These are phyloP conservation scores for Platyrinchus mystaceus DNA, from an alignment of 2,797 vertebrate species.

Conservation along the genomic window DNA sequence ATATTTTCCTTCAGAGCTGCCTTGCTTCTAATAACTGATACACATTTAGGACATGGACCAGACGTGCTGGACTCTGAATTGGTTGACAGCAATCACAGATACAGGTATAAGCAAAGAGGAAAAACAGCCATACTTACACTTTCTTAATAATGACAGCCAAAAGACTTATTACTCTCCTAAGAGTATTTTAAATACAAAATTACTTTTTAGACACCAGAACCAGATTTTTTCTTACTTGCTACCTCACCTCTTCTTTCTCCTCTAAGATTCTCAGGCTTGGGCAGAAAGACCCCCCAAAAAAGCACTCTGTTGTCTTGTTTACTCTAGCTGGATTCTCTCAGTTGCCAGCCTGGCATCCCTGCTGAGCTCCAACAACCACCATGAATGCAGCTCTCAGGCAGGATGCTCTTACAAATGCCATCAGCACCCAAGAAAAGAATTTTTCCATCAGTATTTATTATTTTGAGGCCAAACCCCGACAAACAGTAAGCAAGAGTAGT, in stretches of 20 bases:
- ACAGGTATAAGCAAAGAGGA: not conserved
- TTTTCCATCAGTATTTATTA: not conserved
- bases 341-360: not conserved
- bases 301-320: not conserved
- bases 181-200: not conserved
- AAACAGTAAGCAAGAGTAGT: not conserved
- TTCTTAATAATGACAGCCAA: not conserved
- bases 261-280: not conserved
- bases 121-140: not conserved
- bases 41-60: not conserved
- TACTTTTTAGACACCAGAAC: not conserved
- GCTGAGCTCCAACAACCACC: not conserved
- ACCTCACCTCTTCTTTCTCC: not conserved
- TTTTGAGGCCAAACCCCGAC: not conserved
- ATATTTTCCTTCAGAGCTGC: not conserved
- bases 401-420: not conserved
- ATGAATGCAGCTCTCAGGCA: not conserved
- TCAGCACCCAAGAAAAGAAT: not conserved
- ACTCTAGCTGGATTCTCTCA: not conserved
- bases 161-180: not conserved
- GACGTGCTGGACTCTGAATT: rapidly evolving
- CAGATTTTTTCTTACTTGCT: not conserved
- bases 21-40: not conserved
- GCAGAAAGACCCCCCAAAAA: not conserved
- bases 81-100: not conserved